Percentiles rank a stretch among this genome's conserved stretches.
Evolutionary conservation across 64 coral and sea anemone species (phyloP).

Genomic region (Pocillopora damicornis): DNA sequence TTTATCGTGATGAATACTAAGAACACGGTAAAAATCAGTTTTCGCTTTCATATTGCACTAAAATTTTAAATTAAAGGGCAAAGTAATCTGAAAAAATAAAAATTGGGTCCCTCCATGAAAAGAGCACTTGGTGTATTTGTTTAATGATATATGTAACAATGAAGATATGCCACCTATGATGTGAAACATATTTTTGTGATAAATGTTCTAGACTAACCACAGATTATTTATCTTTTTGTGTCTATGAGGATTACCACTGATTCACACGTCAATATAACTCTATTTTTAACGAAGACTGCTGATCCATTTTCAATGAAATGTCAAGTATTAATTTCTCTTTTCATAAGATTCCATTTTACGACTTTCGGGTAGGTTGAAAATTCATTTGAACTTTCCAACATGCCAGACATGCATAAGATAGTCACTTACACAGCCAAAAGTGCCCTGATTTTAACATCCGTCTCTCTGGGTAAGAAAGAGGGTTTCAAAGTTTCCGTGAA

Average conservation of each 20-base stretch:
- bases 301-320: not conserved
- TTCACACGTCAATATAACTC: not conserved
- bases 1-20: too few relatives aligned
- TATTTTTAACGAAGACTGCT: not conserved
- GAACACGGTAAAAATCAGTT: too few relatives aligned
- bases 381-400: not conserved
- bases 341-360: not conserved
- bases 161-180: too few relatives aligned
- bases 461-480: not conserved
- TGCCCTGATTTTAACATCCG: not conserved
- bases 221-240: not conserved
- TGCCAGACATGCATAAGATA: not conserved
- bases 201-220: not conserved
- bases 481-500: not conserved
- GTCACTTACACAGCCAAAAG: not conserved
- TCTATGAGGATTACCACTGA: not conserved
- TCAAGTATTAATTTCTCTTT: not conserved
- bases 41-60: too few relatives aligned
- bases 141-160: too few relatives aligned
- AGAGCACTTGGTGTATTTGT: too few relatives aligned
- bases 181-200: too few relatives aligned
- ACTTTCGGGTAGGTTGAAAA: not conserved
- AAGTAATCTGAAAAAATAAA: too few relatives aligned
- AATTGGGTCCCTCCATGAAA: too few relatives aligned
- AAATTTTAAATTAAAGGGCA: too few relatives aligned